Conservation (phyloP, 2,888 invertebrate species). For the Glomeris marginata region DNA sequence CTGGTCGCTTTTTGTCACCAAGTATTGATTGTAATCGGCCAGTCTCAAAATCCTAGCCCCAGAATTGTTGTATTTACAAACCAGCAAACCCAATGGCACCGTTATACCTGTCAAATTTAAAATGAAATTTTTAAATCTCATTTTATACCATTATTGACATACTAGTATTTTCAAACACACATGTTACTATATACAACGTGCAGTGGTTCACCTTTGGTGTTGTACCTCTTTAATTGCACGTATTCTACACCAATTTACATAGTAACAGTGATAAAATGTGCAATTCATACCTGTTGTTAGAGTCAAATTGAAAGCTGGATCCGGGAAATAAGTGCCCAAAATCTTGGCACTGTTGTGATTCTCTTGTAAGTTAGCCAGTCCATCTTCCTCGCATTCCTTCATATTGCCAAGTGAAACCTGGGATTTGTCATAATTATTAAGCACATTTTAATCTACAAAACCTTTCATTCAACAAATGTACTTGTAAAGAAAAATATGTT, state of each 20-base stretch:
- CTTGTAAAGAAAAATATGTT: constrained; percentile 12
- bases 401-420: constrained; percentile 7
- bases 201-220: too few species aligned
- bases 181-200: too few species aligned
- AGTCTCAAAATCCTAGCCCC: constrained; percentile 10
- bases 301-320: constrained; percentile 17
- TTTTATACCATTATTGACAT: background rate
- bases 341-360: constrained; percentile 17
- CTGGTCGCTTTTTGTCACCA: constrained; percentile 19
- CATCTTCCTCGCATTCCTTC: constrained; percentile 9
- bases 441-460: background rate
- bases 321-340: constrained; percentile 18
- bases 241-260: too few species aligned
- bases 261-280: too few species aligned
- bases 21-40: constrained; percentile 19
- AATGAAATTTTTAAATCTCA: background rate
- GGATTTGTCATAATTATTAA: background rate
- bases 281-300: constrained; percentile 18
- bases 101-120: constrained; percentile 19
- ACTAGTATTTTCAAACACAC: background rate
- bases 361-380: constrained; percentile 15
- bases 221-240: too few species aligned
- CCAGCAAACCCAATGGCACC: constrained; percentile 19
- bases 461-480: background rate
- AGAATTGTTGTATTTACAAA: constrained; percentile 15